Base-by-base conservation (phyloP, 2,888 invertebrate species). In the Agrochola litura region DNA sequence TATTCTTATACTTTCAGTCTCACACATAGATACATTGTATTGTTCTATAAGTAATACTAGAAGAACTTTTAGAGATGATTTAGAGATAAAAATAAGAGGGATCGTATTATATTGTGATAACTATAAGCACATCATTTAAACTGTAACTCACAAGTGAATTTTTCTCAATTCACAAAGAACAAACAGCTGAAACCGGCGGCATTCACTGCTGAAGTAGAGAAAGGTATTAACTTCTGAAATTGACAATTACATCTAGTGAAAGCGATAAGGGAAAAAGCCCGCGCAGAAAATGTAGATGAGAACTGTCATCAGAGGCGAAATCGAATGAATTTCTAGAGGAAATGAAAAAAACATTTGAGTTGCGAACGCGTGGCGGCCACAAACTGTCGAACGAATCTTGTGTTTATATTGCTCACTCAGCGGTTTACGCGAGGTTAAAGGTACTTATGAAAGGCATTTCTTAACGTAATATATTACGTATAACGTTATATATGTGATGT, bases 271-370 rank as follows among this genome's bases (percentile, higher is more conserved):
- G 77, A 87, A 86, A 80, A 88, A 89, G 68, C 86, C 84, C 83
- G 86, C 86, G 83, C 77, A 83, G 83, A 89, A 88, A 91, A 91
- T 91, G 89, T 88, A 89, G 85, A 92, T 88, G 88, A 87, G 86
- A 86, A 89, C 85, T 88, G 86, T 88, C 90, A 88, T 91, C 90
- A 89, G 89, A 88, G 85, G 81, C 80, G 81, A 90, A 92, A 90
- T 91, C 90, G 81, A 91, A 92, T 91, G 87, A 91, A 91, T 90
- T 91, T 91, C 82, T 78, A 85, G 73, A 75, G 86, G 86, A 89
- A 90, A 91, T 90, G 87, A 87, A 91, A 90, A 90, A 90, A 89
- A 89, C 86, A 89, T 90, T 90, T 90, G 79, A 85, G 86, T 89
- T 87, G 86, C 67, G 41, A 87, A 83, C 85, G 84, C 86, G 84